These are phyloP conservation scores for Stomatorhinus ivindoensis DNA, from an alignment of 2,113 vertebrate species.

Conservation along the genomic window DNA sequence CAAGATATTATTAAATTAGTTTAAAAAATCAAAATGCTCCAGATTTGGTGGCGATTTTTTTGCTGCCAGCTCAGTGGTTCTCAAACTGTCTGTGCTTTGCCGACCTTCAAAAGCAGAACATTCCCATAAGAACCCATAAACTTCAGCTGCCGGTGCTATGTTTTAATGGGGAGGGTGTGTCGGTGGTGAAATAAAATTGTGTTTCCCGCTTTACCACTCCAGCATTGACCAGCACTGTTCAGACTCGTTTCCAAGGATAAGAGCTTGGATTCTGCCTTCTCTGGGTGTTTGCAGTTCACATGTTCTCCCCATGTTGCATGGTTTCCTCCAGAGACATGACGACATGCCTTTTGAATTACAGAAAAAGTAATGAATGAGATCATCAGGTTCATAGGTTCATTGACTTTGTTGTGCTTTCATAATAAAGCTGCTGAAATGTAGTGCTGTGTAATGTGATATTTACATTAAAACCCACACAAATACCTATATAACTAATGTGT, in stretches of 20 bases:
- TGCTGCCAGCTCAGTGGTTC: background rate
- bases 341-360: background rate
- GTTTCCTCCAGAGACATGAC: background rate
- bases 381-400: background rate
- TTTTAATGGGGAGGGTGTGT: background rate
- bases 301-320: background rate
- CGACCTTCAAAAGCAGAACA: background rate
- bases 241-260: background rate
- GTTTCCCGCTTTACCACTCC: background rate
- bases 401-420: background rate
- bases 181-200: background rate
- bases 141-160: background rate
- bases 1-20: background rate
- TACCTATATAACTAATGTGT: background rate
- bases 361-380: background rate
- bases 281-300: background rate
- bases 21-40: background rate
- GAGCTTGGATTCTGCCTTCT: background rate
- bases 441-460: background rate
- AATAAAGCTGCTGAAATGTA: background rate
- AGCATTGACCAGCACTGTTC: background rate
- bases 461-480: background rate
- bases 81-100: background rate
- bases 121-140: background rate
- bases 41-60: background rate